Base-by-base conservation (phyloP, 1,140 invertebrate species). In the Rhizoglyphus robini region DNA sequence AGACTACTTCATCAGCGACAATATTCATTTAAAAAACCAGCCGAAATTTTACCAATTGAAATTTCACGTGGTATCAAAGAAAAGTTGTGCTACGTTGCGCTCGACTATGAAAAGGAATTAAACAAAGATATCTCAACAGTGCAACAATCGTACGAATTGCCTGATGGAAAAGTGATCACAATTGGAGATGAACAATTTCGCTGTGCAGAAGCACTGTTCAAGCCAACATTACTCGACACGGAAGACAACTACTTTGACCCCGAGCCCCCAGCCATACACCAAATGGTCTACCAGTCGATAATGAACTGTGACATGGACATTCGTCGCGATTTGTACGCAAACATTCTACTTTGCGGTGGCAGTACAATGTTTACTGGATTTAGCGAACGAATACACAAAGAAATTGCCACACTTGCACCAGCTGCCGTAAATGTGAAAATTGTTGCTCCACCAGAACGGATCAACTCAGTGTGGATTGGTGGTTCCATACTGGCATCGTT, bases 81-180 rank as follows among this genome's bases (percentile, higher is more conserved):
- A n/a, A n/a, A n/a, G n/a, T n/a, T n/a, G n/a, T n/a, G n/a, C n/a
- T n/a, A 70, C 32, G 54, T 68, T 30, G 61, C 66, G 60, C 80
- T 92, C 25, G 89, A 92, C 79, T 92, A 91, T 75, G 89, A 93
- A 78, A 88, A 91, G 78, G 90, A 93, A 80, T 93, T 93, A 89
- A 86, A 86, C 72, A 90, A 88, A 65, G 88, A 88, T 67, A 87
- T 88, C 11, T 69, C 75, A 23, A 76, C 77, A 25, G 65, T 77
- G 1, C 75, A 76, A 49, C 76, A 78, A 69, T 70, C 67, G 47
- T 79, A 79, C 65, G 76, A 79, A 68, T 68, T 79, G 23, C 78
- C 74, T 66, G 79, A 76, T 69, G 79, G 71, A 70, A 79, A 75
- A 73, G 65, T 68, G 48, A 73, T 70, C 27, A 70, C 65, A 8